Evolutionary conservation across 2,113 vertebrate genomes (phyloP), one percentile per base, ranked within the genome.

Genomic region (Cheirogaleus medius): DNA sequence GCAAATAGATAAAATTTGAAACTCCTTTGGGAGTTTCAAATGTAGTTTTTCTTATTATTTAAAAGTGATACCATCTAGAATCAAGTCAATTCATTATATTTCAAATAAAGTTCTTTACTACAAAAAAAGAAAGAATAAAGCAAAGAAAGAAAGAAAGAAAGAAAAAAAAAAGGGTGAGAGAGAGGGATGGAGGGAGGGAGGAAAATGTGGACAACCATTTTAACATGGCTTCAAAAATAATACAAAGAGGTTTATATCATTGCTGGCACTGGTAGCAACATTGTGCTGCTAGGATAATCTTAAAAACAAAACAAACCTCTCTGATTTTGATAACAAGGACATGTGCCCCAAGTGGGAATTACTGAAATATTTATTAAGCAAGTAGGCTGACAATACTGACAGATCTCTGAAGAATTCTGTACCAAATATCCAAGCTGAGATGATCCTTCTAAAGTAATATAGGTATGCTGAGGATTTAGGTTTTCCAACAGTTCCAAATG

Each of bases 61-160:
- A 92, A 94, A 96, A 87, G 7, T 73, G 12, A 93, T 47, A 44
- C 37, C 21, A 87, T 29, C 27, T 76, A 92, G 6, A 89, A 71
- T 23, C 37, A 78, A 74, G 15, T 87, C 32, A 92, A 52, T 42
- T 13, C 4, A 9, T 90, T 85, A 56, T 44, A 87, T 82, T 90
- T 94, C 95, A 92, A 83, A 37, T 73, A 71, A 92, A 64, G 15
- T 81, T 23, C 15, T 88, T 66, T 76, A 86, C 58, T 77, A 81
- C 15, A 39, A 58, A 63, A 87, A 87, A 83, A 29, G 12, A 44
- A 56, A 34, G 23, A 78, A 52, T 21, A 94, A 94, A 39, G 13
- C 5, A 78, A 87, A 69, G 42, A 0, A 88, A 42, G 27, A 71
- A 9, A 69, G 10, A 52, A 4, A 42, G 2, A 3, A 8, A 63